Conservation (phyloP, 2,888 invertebrate genomes). For the Dolichopus griseipennis region DNA sequence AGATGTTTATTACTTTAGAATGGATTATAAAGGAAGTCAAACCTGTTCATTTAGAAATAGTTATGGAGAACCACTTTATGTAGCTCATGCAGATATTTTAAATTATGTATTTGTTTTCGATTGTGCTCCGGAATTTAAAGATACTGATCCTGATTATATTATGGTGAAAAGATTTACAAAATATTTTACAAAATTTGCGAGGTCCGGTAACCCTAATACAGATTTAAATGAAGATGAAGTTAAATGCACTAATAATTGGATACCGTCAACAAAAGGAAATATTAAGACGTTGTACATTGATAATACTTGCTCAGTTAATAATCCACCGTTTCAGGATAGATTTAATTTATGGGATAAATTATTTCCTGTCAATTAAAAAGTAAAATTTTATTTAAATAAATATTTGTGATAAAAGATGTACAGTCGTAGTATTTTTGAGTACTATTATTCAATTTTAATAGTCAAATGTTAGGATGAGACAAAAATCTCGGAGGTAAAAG, state of each 20-base stretch:
- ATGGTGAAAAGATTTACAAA: conserved; percentile 40
- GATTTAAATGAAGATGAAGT: not conserved
- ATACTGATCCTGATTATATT: conserved; percentile 35
- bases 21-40: conserved; percentile 50
- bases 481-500: too few relatives aligned
- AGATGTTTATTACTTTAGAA: conserved; percentile 52
- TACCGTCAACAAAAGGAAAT: conserved; percentile 10
- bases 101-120: conserved; percentile 31
- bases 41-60: conserved; percentile 44
- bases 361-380: conserved; percentile 17
- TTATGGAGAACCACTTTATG: conserved; percentile 34
- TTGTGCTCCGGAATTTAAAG: conserved; percentile 30
- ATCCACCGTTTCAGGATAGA: conserved; percentile 20
- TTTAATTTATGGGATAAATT: conserved; percentile 23
- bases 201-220: conserved; percentile 22
- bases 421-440: too few relatives aligned
- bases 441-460: too few relatives aligned
- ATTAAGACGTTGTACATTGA: conserved; percentile 22
- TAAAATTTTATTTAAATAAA: too few relatives aligned
- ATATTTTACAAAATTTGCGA: conserved; percentile 41
- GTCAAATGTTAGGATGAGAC: too few relatives aligned
- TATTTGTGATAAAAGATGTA: too few relatives aligned
- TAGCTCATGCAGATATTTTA: conserved; percentile 33
- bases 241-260: conserved; percentile 14
- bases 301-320: conserved; percentile 14